Evolutionary conservation across 2,888 invertebrate genomes (phyloP), one percentile per base, ranked within the genome.

Genomic region (Formica aserva): DNA sequence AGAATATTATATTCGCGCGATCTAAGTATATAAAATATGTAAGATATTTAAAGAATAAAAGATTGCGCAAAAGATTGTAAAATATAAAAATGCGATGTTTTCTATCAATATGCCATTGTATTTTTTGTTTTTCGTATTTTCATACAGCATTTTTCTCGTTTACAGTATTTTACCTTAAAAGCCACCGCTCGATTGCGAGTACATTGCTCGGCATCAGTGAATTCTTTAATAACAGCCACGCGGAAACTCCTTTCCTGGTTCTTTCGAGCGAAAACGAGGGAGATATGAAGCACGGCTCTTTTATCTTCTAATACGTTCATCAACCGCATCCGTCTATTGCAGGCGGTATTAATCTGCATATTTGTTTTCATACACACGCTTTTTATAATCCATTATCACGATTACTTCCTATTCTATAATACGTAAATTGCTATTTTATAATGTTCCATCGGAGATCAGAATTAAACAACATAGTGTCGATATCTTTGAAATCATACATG

Each of bases 261-360:
- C 78, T 55, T 81, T 78, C 63, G 81, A 81, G 81, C 81, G 65
- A 76, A 78, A 76, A 81, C 74, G 74, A 72, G 60, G 78, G 74
- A 45, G n/a, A 22, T 69, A 78, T 52, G 35, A 80, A 72, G 5
- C 41, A 57, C 38, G 60, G 32, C 4, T 72, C 60, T 80, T 80
- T 74, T 80, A 45, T 35, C 29, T 72, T 13, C 13, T 26, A 3
- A 26, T 48, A 22, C 9, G 15, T 45, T 57, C 41, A 41, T 72
- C 45, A 18, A 45, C 18, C 45, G n/a, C 55, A 15, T 57, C 5
- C 45, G 18, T 48, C 9, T 38, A 41, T 26, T 11, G 69, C 22
- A 35, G 15, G 22, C 32, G 5, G 26, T 1, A 26, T 32, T 41
- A 60, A 78, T 66, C 38, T 48, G 45, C 41, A 57, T n/a, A 38